Conservation (phyloP, 2,888 invertebrate species). For the Nasonovia ribisnigri region DNA sequence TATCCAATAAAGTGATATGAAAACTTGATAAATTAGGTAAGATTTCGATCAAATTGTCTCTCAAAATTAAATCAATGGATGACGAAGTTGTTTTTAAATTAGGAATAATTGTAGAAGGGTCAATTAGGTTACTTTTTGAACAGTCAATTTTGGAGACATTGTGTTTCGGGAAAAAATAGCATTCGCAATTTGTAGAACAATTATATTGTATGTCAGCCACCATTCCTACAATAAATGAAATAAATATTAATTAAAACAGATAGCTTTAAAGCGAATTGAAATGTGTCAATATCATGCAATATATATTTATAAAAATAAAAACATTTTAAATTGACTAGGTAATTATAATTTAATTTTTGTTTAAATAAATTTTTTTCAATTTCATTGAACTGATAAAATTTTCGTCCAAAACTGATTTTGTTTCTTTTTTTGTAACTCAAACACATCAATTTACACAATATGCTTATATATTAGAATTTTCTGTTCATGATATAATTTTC, state of each 20-base stretch:
- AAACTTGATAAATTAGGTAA: slow-evolving; percentile 37
- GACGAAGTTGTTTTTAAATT: slow-evolving; percentile 13
- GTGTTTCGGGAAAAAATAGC: slow-evolving; percentile 15
- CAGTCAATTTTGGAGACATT: slow-evolving; percentile 15
- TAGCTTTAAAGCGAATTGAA: background rate
- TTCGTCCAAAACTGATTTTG: no score
- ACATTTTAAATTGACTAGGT: no score
- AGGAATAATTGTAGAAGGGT: background rate
- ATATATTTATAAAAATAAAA: no score
- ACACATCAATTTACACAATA: no score
- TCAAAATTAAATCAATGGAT: background rate
- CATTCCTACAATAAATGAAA: background rate
- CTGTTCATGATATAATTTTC: no score
- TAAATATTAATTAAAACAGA: background rate
- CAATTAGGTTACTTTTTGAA: slow-evolving; percentile 9
- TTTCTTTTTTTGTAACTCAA: no score
- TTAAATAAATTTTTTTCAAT: no score
- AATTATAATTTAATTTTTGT: no score
- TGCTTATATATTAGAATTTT: no score
- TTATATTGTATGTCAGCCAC: slow-evolving; percentile 17
- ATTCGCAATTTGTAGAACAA: slow-evolving; percentile 21
- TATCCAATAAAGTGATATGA: background rate
- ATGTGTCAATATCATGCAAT: no score
- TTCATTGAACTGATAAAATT: no score
- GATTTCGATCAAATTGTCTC: background rate